Evolutionary conservation across 2,797 vertebrate genomes (phyloP).

Genomic region (Cetoscarus ocellatus): DNA sequence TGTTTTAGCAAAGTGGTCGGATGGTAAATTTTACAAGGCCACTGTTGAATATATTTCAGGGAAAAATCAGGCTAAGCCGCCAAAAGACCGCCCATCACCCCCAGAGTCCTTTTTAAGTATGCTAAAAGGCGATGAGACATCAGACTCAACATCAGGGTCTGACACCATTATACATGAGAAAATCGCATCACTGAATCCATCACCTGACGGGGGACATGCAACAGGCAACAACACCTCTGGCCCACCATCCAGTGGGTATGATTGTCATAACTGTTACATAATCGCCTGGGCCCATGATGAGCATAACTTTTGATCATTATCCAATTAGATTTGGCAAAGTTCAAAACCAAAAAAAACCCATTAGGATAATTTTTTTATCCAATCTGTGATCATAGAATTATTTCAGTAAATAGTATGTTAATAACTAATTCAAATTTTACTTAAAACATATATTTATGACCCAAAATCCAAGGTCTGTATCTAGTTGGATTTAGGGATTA

Average conservation of each 20-base stretch:
- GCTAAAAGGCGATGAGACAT: constrained; percentile 10
- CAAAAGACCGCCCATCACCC: constrained; percentile 14
- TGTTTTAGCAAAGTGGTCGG: constrained; percentile 43
- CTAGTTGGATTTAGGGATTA: too few species aligned
- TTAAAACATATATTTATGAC: too few species aligned
- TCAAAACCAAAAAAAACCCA: too few species aligned
- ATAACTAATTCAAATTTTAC: too few species aligned
- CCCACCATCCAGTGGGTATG: constrained; percentile 24
- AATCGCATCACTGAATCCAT: constrained; percentile 18
- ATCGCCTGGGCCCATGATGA: constrained; percentile 8
- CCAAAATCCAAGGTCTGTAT: too few species aligned
- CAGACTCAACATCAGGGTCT: constrained; percentile 20
- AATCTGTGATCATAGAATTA: too few species aligned
- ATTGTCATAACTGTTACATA: constrained; percentile 16
- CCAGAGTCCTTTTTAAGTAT: constrained; percentile 25
- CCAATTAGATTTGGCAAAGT: too few species aligned
- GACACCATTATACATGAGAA: constrained; percentile 33
- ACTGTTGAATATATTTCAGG: constrained; percentile 40
- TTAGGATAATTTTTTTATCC: too few species aligned
- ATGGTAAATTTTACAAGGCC: constrained; percentile 42
- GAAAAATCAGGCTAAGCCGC: constrained; percentile 14
- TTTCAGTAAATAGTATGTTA: too few species aligned
- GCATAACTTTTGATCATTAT: too few species aligned
- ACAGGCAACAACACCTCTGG: constrained; percentile 1
- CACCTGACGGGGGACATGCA: constrained; percentile 21